phyloP scores from a whole-genome alignment of 2,888 invertebrate species.

The Geophilus truncorum region DNA sequence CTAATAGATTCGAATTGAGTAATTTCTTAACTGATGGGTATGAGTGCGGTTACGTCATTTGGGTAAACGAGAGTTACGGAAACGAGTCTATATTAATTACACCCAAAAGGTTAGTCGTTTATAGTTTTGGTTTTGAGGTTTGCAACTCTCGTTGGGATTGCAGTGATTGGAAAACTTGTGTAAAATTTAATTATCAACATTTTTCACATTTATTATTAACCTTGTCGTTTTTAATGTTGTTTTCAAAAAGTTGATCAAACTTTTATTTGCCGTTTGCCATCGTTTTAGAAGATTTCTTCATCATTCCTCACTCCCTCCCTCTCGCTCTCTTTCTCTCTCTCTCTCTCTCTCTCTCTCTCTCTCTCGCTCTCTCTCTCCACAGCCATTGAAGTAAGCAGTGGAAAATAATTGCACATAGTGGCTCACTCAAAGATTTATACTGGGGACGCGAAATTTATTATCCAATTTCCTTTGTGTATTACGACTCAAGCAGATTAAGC shows the following conservation, averaged over 20 bases:
- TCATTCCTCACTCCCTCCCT: neutral
- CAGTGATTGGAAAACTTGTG: neutral
- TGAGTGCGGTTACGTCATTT: conserved; percentile 2
- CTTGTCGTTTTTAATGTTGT: neutral
- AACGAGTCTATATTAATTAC: neutral
- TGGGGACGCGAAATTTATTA: conserved; percentile 31
- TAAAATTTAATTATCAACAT: neutral
- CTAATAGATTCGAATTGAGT: neutral
- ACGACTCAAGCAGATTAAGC: conserved; percentile 31
- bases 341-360: no score
- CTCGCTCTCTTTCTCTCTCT: no score
- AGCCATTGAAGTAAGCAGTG: conserved; percentile 15
- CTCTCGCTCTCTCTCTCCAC: no score
- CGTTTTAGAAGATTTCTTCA: conserved; percentile 11
- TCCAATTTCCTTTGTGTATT: conserved; percentile 34
- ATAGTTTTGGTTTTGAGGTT: neutral
- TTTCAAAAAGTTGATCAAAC: neutral
- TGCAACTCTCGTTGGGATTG: neutral
- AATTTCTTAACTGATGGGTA: neutral
- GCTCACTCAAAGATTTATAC: conserved; percentile 28
- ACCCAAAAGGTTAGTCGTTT: neutral
- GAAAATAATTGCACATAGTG: conserved; percentile 29
- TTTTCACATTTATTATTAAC: neutral
- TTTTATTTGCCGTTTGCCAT: neutral
- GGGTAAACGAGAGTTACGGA: neutral